Percentiles rank a stretch among this genome's conserved stretches.
Conservation (phyloP, 2,113 vertebrate species). For the Lasiurus cinereus region DNA sequence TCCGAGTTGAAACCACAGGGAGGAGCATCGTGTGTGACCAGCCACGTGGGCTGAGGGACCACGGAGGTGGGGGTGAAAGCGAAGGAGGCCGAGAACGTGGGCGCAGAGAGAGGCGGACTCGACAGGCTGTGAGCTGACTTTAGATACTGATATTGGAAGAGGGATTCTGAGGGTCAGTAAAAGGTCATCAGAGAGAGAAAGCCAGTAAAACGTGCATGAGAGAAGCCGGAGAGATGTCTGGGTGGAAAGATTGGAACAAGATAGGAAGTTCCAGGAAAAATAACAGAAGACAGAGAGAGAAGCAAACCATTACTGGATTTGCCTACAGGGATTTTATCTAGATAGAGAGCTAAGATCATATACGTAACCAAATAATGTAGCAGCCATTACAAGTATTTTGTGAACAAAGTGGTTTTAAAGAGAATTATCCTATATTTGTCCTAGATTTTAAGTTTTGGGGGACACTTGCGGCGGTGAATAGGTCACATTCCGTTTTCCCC, state of each 20-base stretch:
- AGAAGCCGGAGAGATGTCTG: neutral
- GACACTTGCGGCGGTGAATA: neutral
- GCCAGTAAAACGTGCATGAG: accelerated
- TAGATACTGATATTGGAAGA: neutral
- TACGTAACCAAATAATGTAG: neutral
- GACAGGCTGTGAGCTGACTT: too few species aligned
- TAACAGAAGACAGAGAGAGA: neutral
- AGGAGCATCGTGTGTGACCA: neutral
- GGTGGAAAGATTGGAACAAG: conserved; percentile 14
- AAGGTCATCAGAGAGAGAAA: neutral
- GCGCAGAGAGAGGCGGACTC: neutral
- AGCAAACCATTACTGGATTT: neutral
- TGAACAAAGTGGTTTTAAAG: neutral
- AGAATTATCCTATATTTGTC: neutral
- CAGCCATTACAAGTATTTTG: neutral
- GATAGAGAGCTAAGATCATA: neutral
- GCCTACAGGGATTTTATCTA: neutral
- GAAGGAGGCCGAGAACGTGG: neutral
- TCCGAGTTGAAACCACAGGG: neutral
- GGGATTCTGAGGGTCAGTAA: neutral
- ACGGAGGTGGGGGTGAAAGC: neutral
- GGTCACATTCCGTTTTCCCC: neutral
- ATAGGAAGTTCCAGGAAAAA: neutral
- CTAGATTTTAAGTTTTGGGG: neutral
- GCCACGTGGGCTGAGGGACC: neutral